Conservation (phyloP, 2,797 vertebrate species). For the Tenualosa ilisha region DNA sequence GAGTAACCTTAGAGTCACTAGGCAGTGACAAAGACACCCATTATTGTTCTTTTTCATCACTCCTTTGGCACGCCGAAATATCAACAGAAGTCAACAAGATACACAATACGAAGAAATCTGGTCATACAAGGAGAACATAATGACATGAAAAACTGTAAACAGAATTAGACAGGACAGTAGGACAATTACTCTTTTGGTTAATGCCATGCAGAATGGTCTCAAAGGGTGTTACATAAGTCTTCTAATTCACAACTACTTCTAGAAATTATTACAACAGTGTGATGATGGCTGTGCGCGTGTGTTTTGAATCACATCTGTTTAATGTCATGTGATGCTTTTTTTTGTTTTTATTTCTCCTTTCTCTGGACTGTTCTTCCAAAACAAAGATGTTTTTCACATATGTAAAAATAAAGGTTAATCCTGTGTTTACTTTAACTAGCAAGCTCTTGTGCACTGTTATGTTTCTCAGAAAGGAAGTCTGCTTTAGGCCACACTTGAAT, state of each 20-base stretch:
- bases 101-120: neutral
- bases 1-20: conserved; percentile 34
- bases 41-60: neutral
- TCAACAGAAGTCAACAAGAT: neutral
- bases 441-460: neutral
- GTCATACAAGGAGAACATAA: neutral
- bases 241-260: neutral
- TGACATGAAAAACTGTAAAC: neutral
- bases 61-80: neutral
- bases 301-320: neutral
- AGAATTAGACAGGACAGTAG: neutral
- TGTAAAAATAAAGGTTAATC: neutral
- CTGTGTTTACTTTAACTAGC: neutral
- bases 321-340: neutral
- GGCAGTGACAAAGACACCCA: neutral
- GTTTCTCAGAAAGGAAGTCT: neutral
- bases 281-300: neutral
- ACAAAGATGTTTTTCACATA: neutral
- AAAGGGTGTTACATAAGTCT: neutral
- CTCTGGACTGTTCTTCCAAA: neutral
- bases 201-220: neutral
- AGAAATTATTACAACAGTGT: neutral
- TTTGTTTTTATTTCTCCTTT: neutral
- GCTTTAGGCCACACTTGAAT: neutral
- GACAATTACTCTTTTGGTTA: neutral